Evolutionary conservation across 2,888 invertebrate species (phyloP), one percentile per base, ranked within the genome.

Genomic region (Melanophora roralis): DNA sequence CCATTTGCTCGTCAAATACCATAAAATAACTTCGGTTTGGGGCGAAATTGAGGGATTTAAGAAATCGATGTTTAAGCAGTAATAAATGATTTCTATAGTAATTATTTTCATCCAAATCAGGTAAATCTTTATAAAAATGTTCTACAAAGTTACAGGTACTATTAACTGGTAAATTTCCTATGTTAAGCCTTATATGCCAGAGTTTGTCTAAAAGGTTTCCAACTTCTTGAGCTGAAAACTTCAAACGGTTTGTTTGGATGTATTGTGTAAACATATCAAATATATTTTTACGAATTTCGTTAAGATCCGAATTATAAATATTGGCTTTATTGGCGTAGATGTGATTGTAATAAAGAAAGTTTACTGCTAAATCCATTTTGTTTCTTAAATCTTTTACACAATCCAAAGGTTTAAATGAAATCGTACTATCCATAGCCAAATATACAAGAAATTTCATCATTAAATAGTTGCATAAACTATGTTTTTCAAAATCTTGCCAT

Each of bases 311-410:
- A 23, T 32, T 47, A 19, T 64, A 59, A 6, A 19, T 11, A 2
- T 2, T 9, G 4, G 80, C 57, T 1, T 67, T 14, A 0, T 5
- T 12, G 8, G 27, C 1, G 19, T 84, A 82, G 43, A 84, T 85
- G 3, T 81, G 82, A 3, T 85, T 69, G 43, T 84, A 82, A 36
- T 86, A 85, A 0, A 89, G 57, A 6, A 81, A 82, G 51, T 81
- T 86, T 0, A 83, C 73, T 11, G 86, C 86, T 12, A 85, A 43
- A 34, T 86, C 85, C 86, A 89, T 85, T 74, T 85, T 84, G 4
- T 84, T 84, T 11, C 89, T 86, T n/a, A 87, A 60, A 19, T 85
- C 84, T 27, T 80, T 78, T 1, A 85, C 57, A 60, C 88, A 89
- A 0, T 80, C 77, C 0, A 85, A 81, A 9, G 71, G 34, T 0